phyloP scores from a whole-genome alignment of 2,888 invertebrate species.

The Andricus curvator region DNA sequence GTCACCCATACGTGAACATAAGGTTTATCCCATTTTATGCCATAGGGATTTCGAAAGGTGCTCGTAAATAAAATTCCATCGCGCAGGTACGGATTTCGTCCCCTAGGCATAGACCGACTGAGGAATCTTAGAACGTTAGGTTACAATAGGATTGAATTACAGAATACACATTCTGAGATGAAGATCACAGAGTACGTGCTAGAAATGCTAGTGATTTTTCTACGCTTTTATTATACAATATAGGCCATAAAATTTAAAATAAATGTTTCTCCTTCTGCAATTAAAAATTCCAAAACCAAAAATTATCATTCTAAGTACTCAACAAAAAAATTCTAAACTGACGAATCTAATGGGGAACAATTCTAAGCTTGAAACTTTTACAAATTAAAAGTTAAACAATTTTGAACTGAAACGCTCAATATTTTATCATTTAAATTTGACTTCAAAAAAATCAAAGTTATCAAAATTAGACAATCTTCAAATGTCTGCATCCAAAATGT shows the following conservation, averaged over 20 bases:
- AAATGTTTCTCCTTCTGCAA: no score
- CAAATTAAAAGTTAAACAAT: no score
- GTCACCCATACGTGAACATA: slow-evolving; percentile 9
- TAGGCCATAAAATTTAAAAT: not conserved
- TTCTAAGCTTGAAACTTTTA: no score
- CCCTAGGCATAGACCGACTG: not conserved
- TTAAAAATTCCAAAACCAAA: no score
- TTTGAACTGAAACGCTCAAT: no score
- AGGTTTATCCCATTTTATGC: not conserved
- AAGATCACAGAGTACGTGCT: not conserved
- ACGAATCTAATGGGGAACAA: no score
- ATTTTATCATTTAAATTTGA: no score
- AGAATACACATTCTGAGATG: slow-evolving; percentile 16
- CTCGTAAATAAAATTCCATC: slow-evolving; percentile 37
- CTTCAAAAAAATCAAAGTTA: no score
- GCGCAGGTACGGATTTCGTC: slow-evolving; percentile 30
- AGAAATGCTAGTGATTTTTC: not conserved
- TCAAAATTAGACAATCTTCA: no score
- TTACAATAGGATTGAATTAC: slow-evolving; percentile 33
- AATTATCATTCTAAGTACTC: no score
- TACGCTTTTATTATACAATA: not conserved
- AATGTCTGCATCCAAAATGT: no score
- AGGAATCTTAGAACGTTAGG: slow-evolving; percentile 24
- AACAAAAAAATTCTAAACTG: no score
- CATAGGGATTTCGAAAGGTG: slow-evolving; percentile 18